phyloP scores from a whole-genome alignment of 2,888 invertebrate species.

The Xestia xanthographa region DNA sequence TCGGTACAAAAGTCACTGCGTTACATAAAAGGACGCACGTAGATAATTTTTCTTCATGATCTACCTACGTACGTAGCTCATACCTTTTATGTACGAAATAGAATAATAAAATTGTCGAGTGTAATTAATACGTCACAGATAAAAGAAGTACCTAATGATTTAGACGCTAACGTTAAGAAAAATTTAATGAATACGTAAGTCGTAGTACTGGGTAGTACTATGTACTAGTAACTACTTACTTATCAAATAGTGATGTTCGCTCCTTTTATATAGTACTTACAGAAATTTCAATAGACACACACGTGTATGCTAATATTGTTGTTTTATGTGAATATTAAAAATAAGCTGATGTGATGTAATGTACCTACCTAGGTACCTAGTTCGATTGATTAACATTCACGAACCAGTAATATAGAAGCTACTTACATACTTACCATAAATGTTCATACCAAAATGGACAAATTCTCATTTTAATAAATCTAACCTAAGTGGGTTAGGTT shows the following conservation, averaged over 20 bases:
- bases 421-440: neutral
- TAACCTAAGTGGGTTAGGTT: no score
- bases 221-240: conserved; percentile 11
- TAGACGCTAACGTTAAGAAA: conserved; percentile 47
- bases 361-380: no score
- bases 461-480: neutral
- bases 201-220: neutral
- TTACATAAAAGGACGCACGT: conserved; percentile 32
- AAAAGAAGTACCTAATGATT: conserved; percentile 62
- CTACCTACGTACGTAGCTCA: conserved; percentile 18
- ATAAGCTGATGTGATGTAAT: conserved; percentile 3
- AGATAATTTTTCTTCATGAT: conserved; percentile 22
- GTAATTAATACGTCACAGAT: conserved; percentile 68
- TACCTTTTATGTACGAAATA: conserved; percentile 25
- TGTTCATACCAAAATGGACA: neutral
- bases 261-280: conserved; percentile 5
- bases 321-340: conserved; percentile 2
- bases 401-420: neutral
- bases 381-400: neutral
- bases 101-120: conserved; percentile 35
- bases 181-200: conserved; percentile 57
- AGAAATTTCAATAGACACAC: conserved; percentile 10
- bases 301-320: conserved; percentile 5
- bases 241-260: conserved; percentile 24
- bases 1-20: conserved; percentile 45